Base-by-base conservation (phyloP, 92 coral and sea anemone genomes). In the Heteractis magnifica region DNA sequence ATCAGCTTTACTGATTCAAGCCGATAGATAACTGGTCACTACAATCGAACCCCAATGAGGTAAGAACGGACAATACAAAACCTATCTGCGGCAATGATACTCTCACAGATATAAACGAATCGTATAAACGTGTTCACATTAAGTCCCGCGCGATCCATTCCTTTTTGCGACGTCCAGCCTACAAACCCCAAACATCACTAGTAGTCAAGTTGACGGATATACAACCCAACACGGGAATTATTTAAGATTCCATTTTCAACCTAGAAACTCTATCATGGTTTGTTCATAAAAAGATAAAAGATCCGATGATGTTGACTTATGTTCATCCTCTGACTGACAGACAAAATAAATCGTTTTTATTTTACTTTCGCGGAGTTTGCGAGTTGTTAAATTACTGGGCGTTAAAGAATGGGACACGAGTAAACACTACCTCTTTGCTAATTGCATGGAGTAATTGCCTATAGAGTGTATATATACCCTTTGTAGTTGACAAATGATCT, bases 391-490 rank as follows among this genome's bases (percentile, higher is more conserved):
- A 34, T 34, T 64, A 16, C 74, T 64, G 75, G 71, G 83, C 71
- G 83, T 60, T 79, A 44, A 79, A 71, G 83, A 21, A 6, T 44
- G 71, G 44, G 52, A 12, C 64, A 79, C 83, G 83, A 79, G 56
- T 79, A 79, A 14, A 60, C 58, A 68, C 70, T 65, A 81, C 76
- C 65, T 51, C 20, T 59, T 14, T 9, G 6, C 77, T 70, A 81
- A 81, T 71, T 77, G 75, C 81, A 44, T 3, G 56, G 68, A 68
- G 65, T 78, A 85, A 70, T 78, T 68, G 78, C 83, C 76, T 85
- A 85, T 85, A 85, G 71, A 68, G 19, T 77, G 76, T 85, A 85
- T 85, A 78, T 77, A 78, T 79, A 78, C 78, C 81, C 81, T 15
- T 71, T 77, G 64, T 48, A 72, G 50, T 5, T 85, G 88, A 85